These are phyloP conservation scores for Salvelinus fontinalis DNA, from an alignment of 2,113 vertebrate genomes.

Conservation along the genomic window DNA sequence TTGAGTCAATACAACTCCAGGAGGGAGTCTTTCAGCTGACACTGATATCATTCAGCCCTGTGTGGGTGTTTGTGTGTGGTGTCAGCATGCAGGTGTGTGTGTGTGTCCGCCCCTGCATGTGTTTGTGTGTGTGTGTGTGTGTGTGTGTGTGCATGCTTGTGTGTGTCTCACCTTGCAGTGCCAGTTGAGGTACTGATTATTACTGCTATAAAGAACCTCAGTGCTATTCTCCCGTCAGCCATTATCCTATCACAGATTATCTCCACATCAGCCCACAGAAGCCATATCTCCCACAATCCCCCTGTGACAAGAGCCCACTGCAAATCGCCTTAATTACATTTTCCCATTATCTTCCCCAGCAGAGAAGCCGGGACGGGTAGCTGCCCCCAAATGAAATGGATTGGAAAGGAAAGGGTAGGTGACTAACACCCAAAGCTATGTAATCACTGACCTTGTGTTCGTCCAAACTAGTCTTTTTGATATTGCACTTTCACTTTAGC, in stretches of 20 bases:
- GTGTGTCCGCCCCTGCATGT: no score
- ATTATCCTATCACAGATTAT: constrained; percentile 48
- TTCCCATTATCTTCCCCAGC: constrained; percentile 34
- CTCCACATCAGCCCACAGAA: constrained; percentile 48
- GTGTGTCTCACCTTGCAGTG: constrained; percentile 8
- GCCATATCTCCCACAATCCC: constrained; percentile 35
- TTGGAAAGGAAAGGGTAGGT: constrained; percentile 25
- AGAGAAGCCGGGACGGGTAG: constrained; percentile 1
- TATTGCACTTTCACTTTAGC: not conserved
- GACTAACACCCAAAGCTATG: constrained; percentile 14
- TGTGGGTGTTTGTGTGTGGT: constrained; percentile 3
- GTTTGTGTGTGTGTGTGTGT: not conserved
- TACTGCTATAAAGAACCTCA: constrained; percentile 37
- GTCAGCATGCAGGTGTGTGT: not conserved
- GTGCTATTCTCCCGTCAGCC: constrained; percentile 24
- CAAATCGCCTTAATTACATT: constrained; percentile 39
- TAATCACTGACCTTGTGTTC: constrained; percentile 22
- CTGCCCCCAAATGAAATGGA: constrained; percentile 32
- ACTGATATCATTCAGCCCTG: not conserved
- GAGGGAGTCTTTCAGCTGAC: constrained; percentile 1
- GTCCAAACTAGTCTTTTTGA: not conserved
- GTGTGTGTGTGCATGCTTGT: not conserved
- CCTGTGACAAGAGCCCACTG: constrained; percentile 12
- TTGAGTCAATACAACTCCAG: constrained; percentile 16
- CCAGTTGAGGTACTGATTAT: constrained; percentile 22